phyloP scores from a whole-genome alignment of 1,140 invertebrate genomes.

The Stratiolaelaps scimitus region DNA sequence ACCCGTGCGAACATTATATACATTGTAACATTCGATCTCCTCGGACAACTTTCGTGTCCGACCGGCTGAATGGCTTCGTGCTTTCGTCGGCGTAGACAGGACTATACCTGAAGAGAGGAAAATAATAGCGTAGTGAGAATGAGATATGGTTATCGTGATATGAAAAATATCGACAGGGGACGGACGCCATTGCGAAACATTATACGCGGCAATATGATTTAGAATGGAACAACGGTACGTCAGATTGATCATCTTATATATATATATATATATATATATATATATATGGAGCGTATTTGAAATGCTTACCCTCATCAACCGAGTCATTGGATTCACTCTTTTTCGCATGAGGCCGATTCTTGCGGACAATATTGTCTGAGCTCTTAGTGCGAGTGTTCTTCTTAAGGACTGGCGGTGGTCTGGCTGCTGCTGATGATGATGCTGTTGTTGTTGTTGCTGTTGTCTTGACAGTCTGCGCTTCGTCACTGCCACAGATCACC shows the following conservation, averaged over 20 bases:
- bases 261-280: too few species aligned
- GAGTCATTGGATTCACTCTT: constrained; percentile 21
- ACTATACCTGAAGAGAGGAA: constrained; percentile 8
- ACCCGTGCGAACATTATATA: constrained; percentile 22
- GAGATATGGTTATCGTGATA: too few species aligned
- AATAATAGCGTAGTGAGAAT: too few species aligned
- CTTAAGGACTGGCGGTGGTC: constrained; percentile 10
- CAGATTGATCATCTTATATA: too few species aligned
- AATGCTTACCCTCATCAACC: constrained; percentile 14
- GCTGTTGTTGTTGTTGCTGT: too few species aligned
- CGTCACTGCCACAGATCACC: constrained; percentile 17
- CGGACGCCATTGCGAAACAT: too few species aligned
- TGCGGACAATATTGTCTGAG: constrained; percentile 20
- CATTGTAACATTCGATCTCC: constrained; percentile 26
- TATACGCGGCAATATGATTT: too few species aligned
- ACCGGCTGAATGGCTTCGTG: constrained; percentile 12
- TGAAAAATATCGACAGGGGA: too few species aligned
- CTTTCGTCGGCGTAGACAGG: constrained; percentile 9
- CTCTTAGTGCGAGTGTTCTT: constrained; percentile 25
- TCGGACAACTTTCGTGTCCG: constrained; percentile 1
- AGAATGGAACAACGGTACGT: too few species aligned
- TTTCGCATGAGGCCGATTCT: background rate
- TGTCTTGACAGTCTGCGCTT: too few species aligned
- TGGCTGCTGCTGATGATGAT: too few species aligned
- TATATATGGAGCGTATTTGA: too few species aligned